Conservation (phyloP, 2,888 invertebrate species). For the Eupithecia exiguata region DNA sequence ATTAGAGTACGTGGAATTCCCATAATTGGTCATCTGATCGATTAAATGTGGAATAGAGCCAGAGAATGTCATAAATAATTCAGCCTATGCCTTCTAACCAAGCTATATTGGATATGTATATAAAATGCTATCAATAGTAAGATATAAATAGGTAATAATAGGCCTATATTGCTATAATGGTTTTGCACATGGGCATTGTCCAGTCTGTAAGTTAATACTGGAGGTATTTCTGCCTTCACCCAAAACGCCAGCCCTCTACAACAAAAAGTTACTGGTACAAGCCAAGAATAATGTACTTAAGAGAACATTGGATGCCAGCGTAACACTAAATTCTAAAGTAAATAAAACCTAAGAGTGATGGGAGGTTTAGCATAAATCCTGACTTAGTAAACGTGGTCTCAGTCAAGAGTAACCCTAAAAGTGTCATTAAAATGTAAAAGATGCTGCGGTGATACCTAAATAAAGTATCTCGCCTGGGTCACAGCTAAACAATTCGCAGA, state of each 20-base stretch:
- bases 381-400: constrained; percentile 37
- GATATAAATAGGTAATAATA: background rate
- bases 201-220: background rate
- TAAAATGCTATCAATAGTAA: background rate
- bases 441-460: constrained; percentile 61
- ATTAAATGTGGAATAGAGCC: constrained; percentile 16
- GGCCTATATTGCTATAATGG: background rate
- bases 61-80: background rate
- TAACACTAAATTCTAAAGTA: background rate
- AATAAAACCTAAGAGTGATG: constrained; percentile 16
- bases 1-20: constrained; percentile 24
- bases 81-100: background rate
- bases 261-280: background rate
- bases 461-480: constrained; percentile 52
- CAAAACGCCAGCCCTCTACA: background rate
- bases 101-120: background rate
- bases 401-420: constrained; percentile 51
- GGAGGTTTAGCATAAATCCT: constrained; percentile 28
- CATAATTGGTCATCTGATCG: constrained; percentile 23
- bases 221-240: background rate
- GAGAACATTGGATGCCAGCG: background rate
- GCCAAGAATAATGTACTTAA: background rate
- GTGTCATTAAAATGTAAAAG: constrained; percentile 71
- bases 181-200: background rate
- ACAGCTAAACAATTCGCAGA: constrained; percentile 18